Percentiles rank a stretch among this genome's conserved stretches.
phyloP scores from a whole-genome alignment of 1,140 invertebrate species.

The Archivesica marissinica region DNA sequence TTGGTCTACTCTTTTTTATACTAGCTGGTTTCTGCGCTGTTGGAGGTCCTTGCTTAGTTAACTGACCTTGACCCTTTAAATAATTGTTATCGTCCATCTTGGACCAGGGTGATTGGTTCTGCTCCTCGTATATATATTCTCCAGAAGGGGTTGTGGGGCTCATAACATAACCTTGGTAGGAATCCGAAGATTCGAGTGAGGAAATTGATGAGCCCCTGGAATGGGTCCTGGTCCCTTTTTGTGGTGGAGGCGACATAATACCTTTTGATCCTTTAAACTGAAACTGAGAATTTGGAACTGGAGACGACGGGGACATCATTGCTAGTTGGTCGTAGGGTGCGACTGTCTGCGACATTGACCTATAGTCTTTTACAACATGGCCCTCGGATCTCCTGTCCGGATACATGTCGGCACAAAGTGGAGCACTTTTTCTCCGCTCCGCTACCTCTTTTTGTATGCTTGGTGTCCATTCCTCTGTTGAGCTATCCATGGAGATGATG shows the following conservation, averaged over 20 bases:
- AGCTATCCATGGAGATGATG: constrained; percentile 66
- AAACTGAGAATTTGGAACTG: not conserved
- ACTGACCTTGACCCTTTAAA: not conserved
- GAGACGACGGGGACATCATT: constrained; percentile 30
- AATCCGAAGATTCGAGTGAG: constrained; percentile 54
- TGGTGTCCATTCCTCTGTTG: constrained; percentile 70
- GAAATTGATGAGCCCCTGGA: constrained; percentile 59
- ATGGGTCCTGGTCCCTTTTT: constrained; percentile 42
- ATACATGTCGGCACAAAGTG: constrained; percentile 61
- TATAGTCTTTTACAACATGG: constrained; percentile 40
- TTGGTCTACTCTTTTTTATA: constrained; percentile 30
- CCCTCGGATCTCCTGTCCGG: constrained; percentile 69
- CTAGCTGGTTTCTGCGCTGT: constrained; percentile 55
- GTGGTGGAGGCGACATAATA: constrained; percentile 30
- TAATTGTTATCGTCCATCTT: not conserved
- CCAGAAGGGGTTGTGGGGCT: constrained; percentile 32
- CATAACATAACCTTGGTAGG: constrained; percentile 40
- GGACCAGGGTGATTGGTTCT: constrained; percentile 6
- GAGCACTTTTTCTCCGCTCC: constrained; percentile 74
- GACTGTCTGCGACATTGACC: constrained; percentile 60
- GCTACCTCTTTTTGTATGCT: constrained; percentile 65
- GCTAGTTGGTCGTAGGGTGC: constrained; percentile 38
- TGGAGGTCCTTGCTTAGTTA: constrained; percentile 28
- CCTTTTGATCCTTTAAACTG: constrained; percentile 11
- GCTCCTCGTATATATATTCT: not conserved